Conservation (phyloP, 2,888 invertebrate genomes). For the Microplitis deprimator region DNA sequence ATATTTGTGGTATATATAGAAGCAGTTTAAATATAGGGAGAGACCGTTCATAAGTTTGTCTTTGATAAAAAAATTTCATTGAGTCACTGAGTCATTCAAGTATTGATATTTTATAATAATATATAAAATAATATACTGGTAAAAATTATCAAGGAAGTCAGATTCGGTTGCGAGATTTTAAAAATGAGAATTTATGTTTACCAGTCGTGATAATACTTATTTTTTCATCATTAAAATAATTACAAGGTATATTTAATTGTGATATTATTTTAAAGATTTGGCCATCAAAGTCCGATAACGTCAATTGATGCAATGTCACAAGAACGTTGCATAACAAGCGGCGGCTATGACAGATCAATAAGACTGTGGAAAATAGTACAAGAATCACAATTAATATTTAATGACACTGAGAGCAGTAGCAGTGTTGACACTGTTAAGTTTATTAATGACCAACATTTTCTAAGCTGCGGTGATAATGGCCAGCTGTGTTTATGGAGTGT, state of each 20-base stretch:
- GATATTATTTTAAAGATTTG: slow-evolving; percentile 73
- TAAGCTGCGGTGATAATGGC: slow-evolving; percentile 95
- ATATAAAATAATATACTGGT: too few relatives aligned
- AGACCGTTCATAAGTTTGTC: too few relatives aligned
- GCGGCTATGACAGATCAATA: slow-evolving; percentile 89
- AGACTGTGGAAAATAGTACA: slow-evolving; percentile 98
- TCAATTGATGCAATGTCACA: slow-evolving; percentile 89
- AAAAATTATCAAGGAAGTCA: too few relatives aligned
- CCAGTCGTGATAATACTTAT: not conserved
- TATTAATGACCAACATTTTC: slow-evolving; percentile 94
- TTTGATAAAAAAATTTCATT: too few relatives aligned
- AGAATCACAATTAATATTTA: slow-evolving; percentile 96
- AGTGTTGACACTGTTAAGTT: slow-evolving; percentile 92
- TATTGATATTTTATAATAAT: too few relatives aligned
- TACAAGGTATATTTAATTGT: not conserved
- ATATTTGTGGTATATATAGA: not conserved
- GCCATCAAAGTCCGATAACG: slow-evolving; percentile 90
- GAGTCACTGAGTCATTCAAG: too few relatives aligned
- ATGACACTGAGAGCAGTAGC: slow-evolving; percentile 85
- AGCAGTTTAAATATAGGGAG: too few relatives aligned
- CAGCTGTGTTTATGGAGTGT: slow-evolving; percentile 87
- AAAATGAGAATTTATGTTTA: not conserved
- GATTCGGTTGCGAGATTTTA: too few relatives aligned
- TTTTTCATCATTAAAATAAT: slow-evolving; percentile 19
- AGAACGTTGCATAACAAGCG: slow-evolving; percentile 90